phyloP scores from a whole-genome alignment of 1,140 invertebrate genomes.

The Conus betulinus region DNA sequence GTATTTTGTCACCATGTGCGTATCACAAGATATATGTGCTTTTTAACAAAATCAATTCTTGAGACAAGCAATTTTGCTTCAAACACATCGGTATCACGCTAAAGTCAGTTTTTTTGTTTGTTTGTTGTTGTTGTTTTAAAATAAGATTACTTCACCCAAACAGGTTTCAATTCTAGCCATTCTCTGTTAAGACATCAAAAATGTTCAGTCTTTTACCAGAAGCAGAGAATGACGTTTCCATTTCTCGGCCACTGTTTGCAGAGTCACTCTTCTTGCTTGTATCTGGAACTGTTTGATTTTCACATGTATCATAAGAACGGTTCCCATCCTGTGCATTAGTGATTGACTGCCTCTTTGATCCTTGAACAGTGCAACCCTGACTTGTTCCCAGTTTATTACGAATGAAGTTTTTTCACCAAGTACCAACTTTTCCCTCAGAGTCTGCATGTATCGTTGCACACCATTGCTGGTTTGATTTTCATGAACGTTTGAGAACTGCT shows the following conservation, averaged over 20 bases:
- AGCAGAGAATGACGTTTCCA: neutral
- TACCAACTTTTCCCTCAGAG: neutral
- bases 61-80: no score
- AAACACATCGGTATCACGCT: no score
- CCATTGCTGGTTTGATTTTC: neutral
- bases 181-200: neutral
- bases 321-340: neutral
- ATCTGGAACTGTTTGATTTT: neutral
- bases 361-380: neutral
- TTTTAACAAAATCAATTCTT: no score
- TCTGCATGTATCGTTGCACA: neutral
- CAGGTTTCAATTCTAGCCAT: neutral
- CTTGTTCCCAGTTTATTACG: neutral
- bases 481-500: neutral
- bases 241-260: neutral
- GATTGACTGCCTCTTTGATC: neutral
- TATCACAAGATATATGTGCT: no score
- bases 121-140: no score
- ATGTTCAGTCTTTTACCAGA: neutral
- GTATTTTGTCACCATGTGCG: no score
- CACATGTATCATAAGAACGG: neutral
- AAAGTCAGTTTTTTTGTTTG: no score
- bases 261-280: neutral
- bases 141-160: no score
- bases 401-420: neutral